Evolutionary conservation across 2,888 invertebrate species (phyloP).

Genomic region (Oscheius sp.): DNA sequence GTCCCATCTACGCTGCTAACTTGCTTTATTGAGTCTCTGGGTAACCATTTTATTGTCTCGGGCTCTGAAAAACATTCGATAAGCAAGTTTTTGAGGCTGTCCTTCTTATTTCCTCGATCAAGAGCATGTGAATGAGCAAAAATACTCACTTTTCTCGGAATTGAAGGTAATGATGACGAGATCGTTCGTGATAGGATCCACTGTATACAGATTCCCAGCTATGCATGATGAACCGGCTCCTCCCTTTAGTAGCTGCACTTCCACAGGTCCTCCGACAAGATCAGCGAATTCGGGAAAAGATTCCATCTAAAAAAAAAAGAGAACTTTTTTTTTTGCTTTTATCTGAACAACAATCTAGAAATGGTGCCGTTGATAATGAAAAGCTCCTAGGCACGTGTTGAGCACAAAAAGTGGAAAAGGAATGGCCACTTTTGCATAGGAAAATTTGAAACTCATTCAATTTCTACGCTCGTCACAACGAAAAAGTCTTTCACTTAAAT

Average conservation of each 20-base stretch:
- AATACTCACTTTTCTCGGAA: constrained; percentile 24
- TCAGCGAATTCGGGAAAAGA: constrained; percentile 11
- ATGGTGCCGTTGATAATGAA: too few relatives aligned
- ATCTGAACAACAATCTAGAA: too few relatives aligned
- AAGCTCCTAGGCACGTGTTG: too few relatives aligned
- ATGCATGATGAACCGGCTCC: constrained; percentile 25
- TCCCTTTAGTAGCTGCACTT: constrained; percentile 36
- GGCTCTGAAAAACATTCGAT: constrained; percentile 20
- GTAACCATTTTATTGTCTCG: constrained; percentile 18
- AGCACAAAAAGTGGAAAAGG: background rate
- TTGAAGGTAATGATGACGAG: constrained; percentile 48
- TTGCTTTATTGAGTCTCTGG: constrained; percentile 1
- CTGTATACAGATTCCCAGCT: constrained; percentile 54
- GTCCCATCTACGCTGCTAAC: background rate
- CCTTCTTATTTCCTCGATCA: background rate
- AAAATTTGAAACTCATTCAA: background rate
- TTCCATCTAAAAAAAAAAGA: constrained; percentile 9
- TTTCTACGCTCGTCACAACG: too few relatives aligned
- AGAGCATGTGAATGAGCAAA: background rate
- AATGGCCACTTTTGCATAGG: background rate
- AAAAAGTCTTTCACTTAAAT: too few relatives aligned
- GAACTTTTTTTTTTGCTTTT: too few relatives aligned
- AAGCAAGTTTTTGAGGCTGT: background rate
- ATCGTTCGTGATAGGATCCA: constrained; percentile 53
- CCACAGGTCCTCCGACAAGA: constrained; percentile 37